Evolutionary conservation across 1,140 invertebrate genomes (phyloP).

Genomic region (Patella vulgata): DNA sequence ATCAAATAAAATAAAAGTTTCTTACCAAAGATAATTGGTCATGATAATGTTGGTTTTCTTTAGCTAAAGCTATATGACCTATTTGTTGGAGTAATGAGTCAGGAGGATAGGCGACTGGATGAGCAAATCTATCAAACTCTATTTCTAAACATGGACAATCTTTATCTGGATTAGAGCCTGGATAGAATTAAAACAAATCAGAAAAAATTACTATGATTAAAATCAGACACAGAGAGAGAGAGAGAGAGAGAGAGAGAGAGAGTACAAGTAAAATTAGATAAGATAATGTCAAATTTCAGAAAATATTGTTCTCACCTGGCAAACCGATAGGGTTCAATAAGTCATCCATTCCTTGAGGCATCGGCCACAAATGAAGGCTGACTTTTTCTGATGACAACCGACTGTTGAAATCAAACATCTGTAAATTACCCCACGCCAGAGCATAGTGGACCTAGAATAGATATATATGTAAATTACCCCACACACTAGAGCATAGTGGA

Average conservation of each 20-base stretch:
- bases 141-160: conserved; percentile 85
- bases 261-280: not conserved
- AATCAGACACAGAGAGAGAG: too few relatives aligned
- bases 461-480: too few relatives aligned
- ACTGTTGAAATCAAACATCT: conserved; percentile 92
- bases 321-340: conserved; percentile 86
- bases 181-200: not conserved
- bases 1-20: not conserved
- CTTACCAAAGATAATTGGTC: not conserved
- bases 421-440: conserved; percentile 93
- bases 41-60: conserved; percentile 14
- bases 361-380: conserved; percentile 91
- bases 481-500: too few relatives aligned
- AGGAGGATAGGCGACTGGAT: conserved; percentile 68
- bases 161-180: conserved; percentile 85
- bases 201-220: not conserved
- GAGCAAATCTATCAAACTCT: conserved; percentile 73
- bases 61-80: conserved; percentile 39
- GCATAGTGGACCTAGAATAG: conserved; percentile 76
- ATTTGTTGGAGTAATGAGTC: conserved; percentile 66
- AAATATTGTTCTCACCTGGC: conserved; percentile 70
- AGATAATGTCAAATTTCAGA: too few relatives aligned
- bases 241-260: not conserved
- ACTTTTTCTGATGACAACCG: conserved; percentile 84
- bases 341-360: conserved; percentile 84